These are phyloP conservation scores for Parapristionchus giblindavisi DNA, from an alignment of 2,888 invertebrate genomes.

Conservation along the genomic window DNA sequence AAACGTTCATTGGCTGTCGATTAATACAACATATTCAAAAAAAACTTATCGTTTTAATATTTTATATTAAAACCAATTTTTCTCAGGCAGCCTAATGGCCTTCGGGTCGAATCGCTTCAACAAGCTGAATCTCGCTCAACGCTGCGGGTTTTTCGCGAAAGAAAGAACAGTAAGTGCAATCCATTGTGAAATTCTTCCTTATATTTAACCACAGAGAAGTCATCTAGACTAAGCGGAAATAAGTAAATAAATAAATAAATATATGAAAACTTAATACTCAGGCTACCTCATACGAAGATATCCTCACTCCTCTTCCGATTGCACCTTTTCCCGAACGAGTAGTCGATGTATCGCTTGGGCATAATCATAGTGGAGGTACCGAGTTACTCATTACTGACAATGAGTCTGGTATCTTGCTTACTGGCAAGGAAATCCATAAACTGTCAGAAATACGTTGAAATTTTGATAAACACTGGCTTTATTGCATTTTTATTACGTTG, in stretches of 20 bases:
- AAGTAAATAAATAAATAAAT: neutral
- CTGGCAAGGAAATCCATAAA: no score
- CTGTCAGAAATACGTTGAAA: no score
- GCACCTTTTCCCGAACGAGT: conserved; percentile 75
- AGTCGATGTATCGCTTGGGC: conserved; percentile 76
- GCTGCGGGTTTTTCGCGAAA: conserved; percentile 73
- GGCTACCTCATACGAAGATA: conserved; percentile 69
- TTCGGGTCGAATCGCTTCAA: conserved; percentile 77
- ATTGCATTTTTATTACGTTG: no score
- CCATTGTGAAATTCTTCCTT: neutral
- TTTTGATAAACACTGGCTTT: no score
- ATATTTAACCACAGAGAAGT: neutral
- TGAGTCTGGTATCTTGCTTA: no score
- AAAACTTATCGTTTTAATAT: no score
- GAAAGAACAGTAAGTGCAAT: conserved; percentile 61
- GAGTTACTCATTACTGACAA: no score
- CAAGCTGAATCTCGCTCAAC: conserved; percentile 77
- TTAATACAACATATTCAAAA: no score
- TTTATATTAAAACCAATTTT: neutral
- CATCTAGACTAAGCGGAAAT: neutral
- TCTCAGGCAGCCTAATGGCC: conserved; percentile 75
- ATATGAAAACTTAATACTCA: neutral
- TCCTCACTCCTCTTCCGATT: conserved; percentile 72
- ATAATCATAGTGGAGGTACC: conserved; percentile 72
- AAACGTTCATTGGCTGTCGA: neutral